Base-by-base conservation (phyloP, 2,797 vertebrate species). In the Antrozous pallidus region DNA sequence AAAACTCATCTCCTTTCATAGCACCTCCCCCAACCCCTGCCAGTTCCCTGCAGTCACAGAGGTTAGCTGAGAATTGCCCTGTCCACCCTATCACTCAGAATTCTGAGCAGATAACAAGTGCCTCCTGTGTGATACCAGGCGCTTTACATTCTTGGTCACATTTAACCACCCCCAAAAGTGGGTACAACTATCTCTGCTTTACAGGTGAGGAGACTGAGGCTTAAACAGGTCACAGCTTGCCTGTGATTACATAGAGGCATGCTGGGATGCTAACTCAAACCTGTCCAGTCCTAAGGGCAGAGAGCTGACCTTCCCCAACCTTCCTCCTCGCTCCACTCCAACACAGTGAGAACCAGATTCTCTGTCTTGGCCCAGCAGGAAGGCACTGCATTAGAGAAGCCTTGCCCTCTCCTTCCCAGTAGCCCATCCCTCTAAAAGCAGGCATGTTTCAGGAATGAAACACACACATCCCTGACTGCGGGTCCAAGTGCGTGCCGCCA, bases 381-480 rank as follows among this genome's bases (percentile, higher is more conserved):
- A 56, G 33, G 3, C 11, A 10, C 74, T 40, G 5, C 7, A 3
- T 56, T 28, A 24, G 38, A 74, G 42, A 47, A 58, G 8, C 6
- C 63, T 47, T 8, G 0, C 0, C 6, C 49, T 5, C 28, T 38
- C 51, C 18, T 14, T 16, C 31, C 56, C 9, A 67, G 40, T 6
- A 33, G 33, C 8, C 42, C 5, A 8, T 40, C 17, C 12, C 8
- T 61, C 67, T 36, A 2, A 22, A 45, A 56, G 20, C 18, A 36
- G 54, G 36, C 0, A 0, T 40, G 31, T 78, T 40, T 22, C 38
- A 20, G 40, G 28, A 0, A 0, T 1, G 13, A 5, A 26, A 42
- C 14, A 67, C 67, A 26, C 31, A 81, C 12, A 11, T 12, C 17
- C 31, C 7, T 56, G 65, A 36, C 2, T 5, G 78, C 24, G 11